Base-by-base conservation (phyloP, 2,888 invertebrate genomes). In the Lepidochitona cinerea region DNA sequence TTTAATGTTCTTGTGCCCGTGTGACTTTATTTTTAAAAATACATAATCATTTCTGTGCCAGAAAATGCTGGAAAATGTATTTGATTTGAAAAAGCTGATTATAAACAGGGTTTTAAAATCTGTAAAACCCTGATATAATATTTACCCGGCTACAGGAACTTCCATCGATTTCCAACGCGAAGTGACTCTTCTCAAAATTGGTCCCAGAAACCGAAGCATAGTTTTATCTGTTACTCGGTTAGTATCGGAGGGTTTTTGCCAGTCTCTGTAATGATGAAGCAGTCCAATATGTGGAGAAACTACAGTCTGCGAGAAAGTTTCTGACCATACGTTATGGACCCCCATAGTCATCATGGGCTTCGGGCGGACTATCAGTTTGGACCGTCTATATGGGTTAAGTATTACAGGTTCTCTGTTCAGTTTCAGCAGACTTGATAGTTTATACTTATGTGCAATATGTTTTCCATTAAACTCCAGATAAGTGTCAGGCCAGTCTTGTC, bases 261-360 rank as follows among this genome's bases (percentile, higher is more conserved):
- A 85, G 73, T 74, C 75, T 49, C 87, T 74, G 73, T 86, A 87
- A 65, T 87, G 87, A 53, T 87, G 84, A 41, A 87, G 76, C 23
- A 83, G 66, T 0, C 78, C 85, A 4, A 75, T 69, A 12, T 64
- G 52, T 12, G 70, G 67, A 0, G 72, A 64, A 0, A 83, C 75
- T 12, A 72, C 68, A 7, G 66, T 37, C 4, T 54, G 54, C 7
- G 53, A 69, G 1, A 59, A 35, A 0, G 70, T 72, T 0, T 71
- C 35, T 7, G 37, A 41, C 78, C 79, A 81, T 7, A 84, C 75
- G 41, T 79, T 78, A 54, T 87, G 87, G 23, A 87, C 83, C 26
- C 84, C 83, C 1, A 86, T 77, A 4, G 74, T 72, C 3, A 77
- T 78, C 4, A 83, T 79, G 1, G 66, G 53, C 14, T 29, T 18